phyloP scores from a whole-genome alignment of 1,140 invertebrate species.

The Ganaspis sp. region DNA sequence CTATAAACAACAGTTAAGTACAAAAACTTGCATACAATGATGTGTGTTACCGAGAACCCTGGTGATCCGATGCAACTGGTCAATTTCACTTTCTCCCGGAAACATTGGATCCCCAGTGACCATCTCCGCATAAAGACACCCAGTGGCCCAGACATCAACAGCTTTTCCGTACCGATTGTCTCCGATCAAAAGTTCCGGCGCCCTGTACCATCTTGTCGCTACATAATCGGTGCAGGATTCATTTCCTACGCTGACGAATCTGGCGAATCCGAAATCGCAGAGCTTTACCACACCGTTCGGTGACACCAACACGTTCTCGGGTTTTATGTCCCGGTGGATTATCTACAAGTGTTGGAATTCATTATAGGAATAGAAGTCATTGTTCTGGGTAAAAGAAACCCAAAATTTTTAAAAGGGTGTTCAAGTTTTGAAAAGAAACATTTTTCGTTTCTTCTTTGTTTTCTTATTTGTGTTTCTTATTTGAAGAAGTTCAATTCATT shows the following conservation, averaged over 20 bases:
- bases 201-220: constrained; percentile 91
- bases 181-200: constrained; percentile 89
- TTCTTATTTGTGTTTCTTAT: no score
- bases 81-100: constrained; percentile 93
- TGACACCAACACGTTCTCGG: constrained; percentile 93
- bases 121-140: constrained; percentile 93
- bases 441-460: no score
- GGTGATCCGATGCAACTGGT: constrained; percentile 91
- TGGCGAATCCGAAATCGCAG: constrained; percentile 93
- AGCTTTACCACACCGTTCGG: constrained; percentile 88
- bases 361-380: not conserved
- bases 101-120: constrained; percentile 89
- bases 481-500: not conserved
- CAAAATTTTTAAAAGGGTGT: no score
- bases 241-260: constrained; percentile 80
- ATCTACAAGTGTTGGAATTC: constrained; percentile 77
- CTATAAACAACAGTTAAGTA: no score
- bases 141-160: constrained; percentile 93
- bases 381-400: not conserved
- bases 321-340: constrained; percentile 93
- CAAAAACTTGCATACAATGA: no score
- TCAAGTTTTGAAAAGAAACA: no score
- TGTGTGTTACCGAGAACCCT: constrained; percentile 84
- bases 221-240: constrained; percentile 90
- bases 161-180: constrained; percentile 83